A percentile compares a stretch with the other conserved stretches of the same genome.
These are phyloP conservation scores for Moxostoma hubbsi DNA, from an alignment of 2,797 vertebrate species.

Conservation along the genomic window DNA sequence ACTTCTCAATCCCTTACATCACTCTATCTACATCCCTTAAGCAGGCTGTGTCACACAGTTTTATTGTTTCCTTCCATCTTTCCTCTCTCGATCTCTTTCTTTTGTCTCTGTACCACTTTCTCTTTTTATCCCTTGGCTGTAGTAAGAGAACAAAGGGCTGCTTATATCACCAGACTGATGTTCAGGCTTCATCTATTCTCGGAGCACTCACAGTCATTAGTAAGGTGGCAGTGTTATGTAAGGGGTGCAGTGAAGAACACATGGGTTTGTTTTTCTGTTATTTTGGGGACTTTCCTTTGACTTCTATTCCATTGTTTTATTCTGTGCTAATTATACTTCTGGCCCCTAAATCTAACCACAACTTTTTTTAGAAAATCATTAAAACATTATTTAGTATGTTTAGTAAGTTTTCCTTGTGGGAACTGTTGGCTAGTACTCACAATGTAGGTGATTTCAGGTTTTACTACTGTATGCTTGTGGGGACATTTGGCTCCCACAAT, in stretches of 20 bases:
- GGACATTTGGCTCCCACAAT: no score
- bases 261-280: not conserved
- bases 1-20: conserved; percentile 38
- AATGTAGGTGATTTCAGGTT: no score
- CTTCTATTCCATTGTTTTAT: not conserved
- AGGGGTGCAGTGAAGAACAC: conserved; percentile 19
- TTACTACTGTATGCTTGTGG: no score
- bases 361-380: not conserved
- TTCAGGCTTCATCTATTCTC: conserved; percentile 45
- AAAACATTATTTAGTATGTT: not conserved
- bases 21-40: conserved; percentile 38
- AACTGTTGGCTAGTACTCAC: not conserved
- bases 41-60: conserved; percentile 30
- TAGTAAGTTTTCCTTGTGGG: not conserved
- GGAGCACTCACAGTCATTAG: conserved; percentile 43
- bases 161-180: conserved; percentile 56
- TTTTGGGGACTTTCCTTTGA: not conserved
- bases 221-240: conserved; percentile 51
- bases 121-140: conserved; percentile 35
- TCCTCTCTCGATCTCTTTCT: not conserved
- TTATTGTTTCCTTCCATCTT: conserved; percentile 21
- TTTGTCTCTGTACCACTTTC: not conserved
- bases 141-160: conserved; percentile 35
- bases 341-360: not conserved
- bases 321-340: conserved; percentile 4